Percentiles rank a stretch among this genome's conserved stretches.
These are phyloP conservation scores for Mactra quadrangularis DNA, from an alignment of 1,140 invertebrate species.

Conservation along the genomic window DNA sequence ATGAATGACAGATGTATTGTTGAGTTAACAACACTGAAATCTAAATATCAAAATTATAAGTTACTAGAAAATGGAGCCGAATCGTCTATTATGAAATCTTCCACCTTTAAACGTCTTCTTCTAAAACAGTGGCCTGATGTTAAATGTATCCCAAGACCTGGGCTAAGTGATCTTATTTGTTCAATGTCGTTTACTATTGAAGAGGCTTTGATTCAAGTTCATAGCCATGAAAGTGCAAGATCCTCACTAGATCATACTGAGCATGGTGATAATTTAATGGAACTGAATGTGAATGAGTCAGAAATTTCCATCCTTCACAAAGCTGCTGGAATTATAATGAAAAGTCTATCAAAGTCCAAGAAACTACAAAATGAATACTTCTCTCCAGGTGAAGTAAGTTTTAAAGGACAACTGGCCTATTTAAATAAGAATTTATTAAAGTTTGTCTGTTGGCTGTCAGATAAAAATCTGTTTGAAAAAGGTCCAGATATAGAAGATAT, in stretches of 20 bases:
- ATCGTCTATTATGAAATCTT: too few relatives aligned
- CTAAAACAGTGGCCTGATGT: neutral
- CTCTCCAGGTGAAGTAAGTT: conserved; percentile 20
- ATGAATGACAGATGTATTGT: neutral
- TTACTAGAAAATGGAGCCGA: too few relatives aligned
- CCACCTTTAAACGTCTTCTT: neutral
- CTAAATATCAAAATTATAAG: too few relatives aligned
- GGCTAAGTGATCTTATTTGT: conserved; percentile 1
- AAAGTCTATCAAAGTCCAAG: neutral
- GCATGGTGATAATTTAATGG: neutral
- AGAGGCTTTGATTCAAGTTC: conserved; percentile 1
- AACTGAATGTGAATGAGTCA: neutral
- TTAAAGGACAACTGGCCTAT: neutral
- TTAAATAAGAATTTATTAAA: neutral
- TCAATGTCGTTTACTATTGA: neutral
- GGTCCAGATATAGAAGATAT: neutral
- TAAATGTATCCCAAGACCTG: neutral
- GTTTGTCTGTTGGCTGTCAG: conserved; percentile 1
- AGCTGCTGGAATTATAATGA: conserved; percentile 8
- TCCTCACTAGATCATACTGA: too few relatives aligned
- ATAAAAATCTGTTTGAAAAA: neutral
- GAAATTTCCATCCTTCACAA: conserved; percentile 15
- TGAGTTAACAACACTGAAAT: too few relatives aligned
- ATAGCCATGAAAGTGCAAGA: too few relatives aligned
- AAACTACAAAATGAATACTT: conserved; percentile 24